Base-by-base conservation (phyloP, 2,113 vertebrate species). In the Sinocyclocheilus rhinocerous region DNA sequence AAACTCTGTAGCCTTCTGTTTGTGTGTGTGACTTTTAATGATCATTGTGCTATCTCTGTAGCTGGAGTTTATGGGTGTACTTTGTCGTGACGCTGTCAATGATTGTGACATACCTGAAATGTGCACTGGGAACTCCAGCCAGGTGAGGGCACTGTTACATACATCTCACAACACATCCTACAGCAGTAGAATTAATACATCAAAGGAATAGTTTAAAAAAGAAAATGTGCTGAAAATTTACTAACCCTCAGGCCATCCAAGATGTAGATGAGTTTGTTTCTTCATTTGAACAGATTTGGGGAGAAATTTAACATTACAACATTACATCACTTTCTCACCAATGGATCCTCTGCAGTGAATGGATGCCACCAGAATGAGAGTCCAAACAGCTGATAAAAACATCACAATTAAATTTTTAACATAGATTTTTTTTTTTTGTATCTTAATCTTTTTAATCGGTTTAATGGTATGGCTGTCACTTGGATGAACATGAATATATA, bases 31-130 rank as follows among this genome's bases (percentile, higher is more conserved):
- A 3, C 6, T 50, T 6, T 80, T 57, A 65, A 78, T 72, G 15
- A 45, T 81, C n/a, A 20, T 18, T 57, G 45, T 77, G 9, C 70
- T 33, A n/a, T 84, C 20, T 78, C 11, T 91, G 39, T 92, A 99
- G 98, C 96, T 98, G 95, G 96, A 98, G 92, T 95, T 95, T 76
- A 92, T 93, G 94, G 97, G 96, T 78, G 96, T 96, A 39, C 91
- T 97, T 78, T 99, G 98, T 92, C 94, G 98, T 89, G 97, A 98
- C 82, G 96, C 97, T 6, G 98, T 99, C 79, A 99, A 98, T 84
- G 97, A 97, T 89, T 99, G 98, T 89, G 98, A 99, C 92, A 98
- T 99, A 90, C 95, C 94, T 22, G 98, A 99, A 92, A 96, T 95
- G 84, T 99, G 98, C 93, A 96, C 95, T 11, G 98, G 98, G 87